phyloP scores from a whole-genome alignment of 37 sponge, comb jelly and placozoan genomes.

The Crambe crambe region DNA sequence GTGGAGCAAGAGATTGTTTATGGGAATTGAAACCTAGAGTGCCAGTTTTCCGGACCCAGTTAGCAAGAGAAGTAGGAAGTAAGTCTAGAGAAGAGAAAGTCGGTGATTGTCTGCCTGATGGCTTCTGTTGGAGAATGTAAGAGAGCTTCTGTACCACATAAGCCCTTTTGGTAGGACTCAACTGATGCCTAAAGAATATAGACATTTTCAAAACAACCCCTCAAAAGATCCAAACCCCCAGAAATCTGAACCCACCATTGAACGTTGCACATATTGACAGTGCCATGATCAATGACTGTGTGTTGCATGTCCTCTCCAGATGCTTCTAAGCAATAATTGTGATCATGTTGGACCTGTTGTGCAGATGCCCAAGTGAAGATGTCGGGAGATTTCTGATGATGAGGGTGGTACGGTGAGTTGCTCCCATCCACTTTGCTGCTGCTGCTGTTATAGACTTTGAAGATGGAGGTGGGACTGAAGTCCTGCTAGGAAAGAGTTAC shows the following conservation, averaged over 20 bases:
- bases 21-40: constrained; percentile 17
- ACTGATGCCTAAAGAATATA: constrained; percentile 22
- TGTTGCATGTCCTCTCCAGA: neutral
- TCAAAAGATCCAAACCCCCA: no score
- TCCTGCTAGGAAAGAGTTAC: constrained; percentile 2
- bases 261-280: constrained; percentile 32
- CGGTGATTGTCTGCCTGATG: constrained; percentile 24
- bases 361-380: constrained; percentile 48
- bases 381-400: constrained; percentile 17
- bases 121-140: constrained; percentile 40
- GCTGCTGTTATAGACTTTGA: constrained; percentile 60
- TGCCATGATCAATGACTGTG: constrained; percentile 44
- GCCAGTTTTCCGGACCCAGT: constrained; percentile 31
- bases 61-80: constrained; percentile 38
- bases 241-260: constrained; percentile 46
- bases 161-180: constrained; percentile 19
- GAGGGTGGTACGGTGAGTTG: constrained; percentile 4
- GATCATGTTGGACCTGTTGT: constrained; percentile 42
- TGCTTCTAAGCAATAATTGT: constrained; percentile 39
- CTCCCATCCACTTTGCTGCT: neutral
- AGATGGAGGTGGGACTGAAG: constrained; percentile 39
- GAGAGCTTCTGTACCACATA: constrained; percentile 31
- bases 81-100: constrained; percentile 46
- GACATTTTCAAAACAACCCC: neutral
- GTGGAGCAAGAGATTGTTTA: neutral